Conservation (phyloP, 2,797 vertebrate species). For the Nannoperca obscura region DNA sequence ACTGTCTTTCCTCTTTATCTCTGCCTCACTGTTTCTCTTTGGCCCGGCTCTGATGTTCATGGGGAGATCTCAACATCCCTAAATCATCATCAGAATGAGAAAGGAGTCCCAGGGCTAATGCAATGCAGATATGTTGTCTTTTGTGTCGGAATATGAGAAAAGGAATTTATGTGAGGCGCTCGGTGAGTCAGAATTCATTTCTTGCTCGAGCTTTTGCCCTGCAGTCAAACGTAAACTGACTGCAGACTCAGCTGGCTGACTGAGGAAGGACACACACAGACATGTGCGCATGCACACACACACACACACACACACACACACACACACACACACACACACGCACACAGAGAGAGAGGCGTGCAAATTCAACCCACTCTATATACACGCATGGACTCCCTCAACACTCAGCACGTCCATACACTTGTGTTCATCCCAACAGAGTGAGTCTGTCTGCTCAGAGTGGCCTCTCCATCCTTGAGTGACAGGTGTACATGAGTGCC, state of each 20-base stretch:
- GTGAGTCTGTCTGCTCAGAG: conserved; percentile 52
- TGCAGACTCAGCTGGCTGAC: conserved; percentile 84
- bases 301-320: conserved; percentile 24
- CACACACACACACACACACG: conserved; percentile 19
- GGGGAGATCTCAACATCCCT: conserved; percentile 76
- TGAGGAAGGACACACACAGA: conserved; percentile 78
- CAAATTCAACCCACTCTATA: conserved; percentile 61
- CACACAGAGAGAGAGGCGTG: conserved; percentile 25
- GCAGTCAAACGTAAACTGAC: conserved; percentile 85
- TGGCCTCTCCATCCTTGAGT: conserved; percentile 82
- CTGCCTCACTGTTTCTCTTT: conserved; percentile 64
- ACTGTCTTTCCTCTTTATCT: conserved; percentile 69
- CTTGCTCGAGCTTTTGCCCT: conserved; percentile 85
- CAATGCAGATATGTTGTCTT: conserved; percentile 86
- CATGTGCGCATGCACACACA: conserved; percentile 17
- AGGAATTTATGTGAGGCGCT: conserved; percentile 80
- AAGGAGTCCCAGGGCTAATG: conserved; percentile 82
- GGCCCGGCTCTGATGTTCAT: conserved; percentile 70
- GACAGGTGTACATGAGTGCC: conserved; percentile 89
- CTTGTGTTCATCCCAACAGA: conserved; percentile 57
- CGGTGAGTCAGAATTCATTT: conserved; percentile 85
- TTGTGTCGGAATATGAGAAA: conserved; percentile 86
- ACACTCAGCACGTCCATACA: conserved; percentile 59
- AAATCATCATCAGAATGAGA: conserved; percentile 81
- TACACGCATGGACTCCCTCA: conserved; percentile 55